Evolutionary conservation across 30 jellyfish, hydroid and myxozoan species (phyloP).

Genomic region (Pseudorhiza aurosa): DNA sequence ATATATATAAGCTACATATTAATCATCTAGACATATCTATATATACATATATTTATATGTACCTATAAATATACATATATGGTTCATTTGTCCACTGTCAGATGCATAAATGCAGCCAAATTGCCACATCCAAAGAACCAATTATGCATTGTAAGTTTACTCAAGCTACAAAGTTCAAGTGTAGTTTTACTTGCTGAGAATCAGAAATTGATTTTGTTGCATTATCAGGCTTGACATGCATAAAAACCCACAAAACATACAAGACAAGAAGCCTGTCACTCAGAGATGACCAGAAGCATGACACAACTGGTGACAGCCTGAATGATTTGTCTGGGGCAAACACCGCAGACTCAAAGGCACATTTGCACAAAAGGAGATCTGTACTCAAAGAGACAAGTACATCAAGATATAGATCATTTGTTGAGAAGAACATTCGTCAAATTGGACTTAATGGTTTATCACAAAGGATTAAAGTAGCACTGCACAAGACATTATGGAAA

Average conservation of each 20-base stretch:
- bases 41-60: too few species aligned
- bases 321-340: conserved; percentile 2
- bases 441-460: conserved; percentile 76
- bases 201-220: too few species aligned
- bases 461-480: conserved; percentile 46
- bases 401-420: conserved; percentile 91
- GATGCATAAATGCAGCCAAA: too few species aligned
- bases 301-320: not conserved
- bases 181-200: not conserved
- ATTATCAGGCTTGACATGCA: conserved; percentile 81
- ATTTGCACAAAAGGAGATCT: conserved; percentile 38
- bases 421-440: conserved; percentile 79
- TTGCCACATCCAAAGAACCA: too few species aligned
- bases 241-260: conserved; percentile 70
- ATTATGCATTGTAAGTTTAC: too few species aligned
- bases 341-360: conserved; percentile 9
- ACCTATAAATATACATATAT: too few species aligned
- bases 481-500: conserved; percentile 75
- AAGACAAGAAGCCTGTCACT: conserved; percentile 31
- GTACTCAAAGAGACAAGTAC: conserved; percentile 76
- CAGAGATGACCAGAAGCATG: conserved; percentile 5
- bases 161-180: not conserved
- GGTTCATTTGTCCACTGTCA: too few species aligned
- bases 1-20: too few species aligned
- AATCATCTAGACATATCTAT: too few species aligned